Percentiles rank a stretch among this genome's conserved stretches.
Evolutionary conservation across 2,113 vertebrate genomes (phyloP).

Genomic region (Psilopsiagon aurifrons): DNA sequence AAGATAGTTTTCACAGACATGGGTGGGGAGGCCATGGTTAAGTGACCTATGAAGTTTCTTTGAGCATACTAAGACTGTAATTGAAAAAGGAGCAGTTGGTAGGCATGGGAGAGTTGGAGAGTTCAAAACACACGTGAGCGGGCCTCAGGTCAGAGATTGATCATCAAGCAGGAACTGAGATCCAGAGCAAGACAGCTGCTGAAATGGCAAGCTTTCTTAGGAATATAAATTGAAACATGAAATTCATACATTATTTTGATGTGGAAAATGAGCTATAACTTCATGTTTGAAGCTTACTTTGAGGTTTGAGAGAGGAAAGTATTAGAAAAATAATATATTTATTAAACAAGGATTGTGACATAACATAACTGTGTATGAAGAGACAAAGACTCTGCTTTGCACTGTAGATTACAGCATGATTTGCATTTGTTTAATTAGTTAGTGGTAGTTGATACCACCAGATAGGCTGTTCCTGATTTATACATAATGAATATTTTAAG

Average conservation of each 20-base stretch:
- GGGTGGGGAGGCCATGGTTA: not conserved
- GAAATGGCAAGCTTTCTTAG: not conserved
- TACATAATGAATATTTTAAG: not conserved
- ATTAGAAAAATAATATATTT: not conserved
- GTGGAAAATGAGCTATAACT: not conserved
- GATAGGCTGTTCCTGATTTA: not conserved
- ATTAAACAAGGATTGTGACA: not conserved
- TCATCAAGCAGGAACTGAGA: not conserved
- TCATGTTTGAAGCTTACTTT: not conserved
- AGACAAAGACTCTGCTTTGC: not conserved
- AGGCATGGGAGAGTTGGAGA: not conserved
- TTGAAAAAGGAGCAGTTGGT: not conserved
- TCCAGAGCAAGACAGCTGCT: not conserved
- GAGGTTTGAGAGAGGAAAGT: not conserved
- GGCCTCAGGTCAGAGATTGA: not conserved
- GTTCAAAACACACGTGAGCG: not conserved
- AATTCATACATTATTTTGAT: not conserved
- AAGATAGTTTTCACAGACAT: not conserved
- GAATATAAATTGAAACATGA: not conserved
- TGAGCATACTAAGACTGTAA: conserved; percentile 20
- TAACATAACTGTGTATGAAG: not conserved
- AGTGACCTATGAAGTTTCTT: not conserved
- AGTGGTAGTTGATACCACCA: not conserved
- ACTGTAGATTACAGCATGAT: not conserved
- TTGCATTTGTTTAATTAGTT: not conserved